These are phyloP conservation scores for Babyrousa celebensis DNA, from an alignment of 2,797 vertebrate species.

Conservation along the genomic window DNA sequence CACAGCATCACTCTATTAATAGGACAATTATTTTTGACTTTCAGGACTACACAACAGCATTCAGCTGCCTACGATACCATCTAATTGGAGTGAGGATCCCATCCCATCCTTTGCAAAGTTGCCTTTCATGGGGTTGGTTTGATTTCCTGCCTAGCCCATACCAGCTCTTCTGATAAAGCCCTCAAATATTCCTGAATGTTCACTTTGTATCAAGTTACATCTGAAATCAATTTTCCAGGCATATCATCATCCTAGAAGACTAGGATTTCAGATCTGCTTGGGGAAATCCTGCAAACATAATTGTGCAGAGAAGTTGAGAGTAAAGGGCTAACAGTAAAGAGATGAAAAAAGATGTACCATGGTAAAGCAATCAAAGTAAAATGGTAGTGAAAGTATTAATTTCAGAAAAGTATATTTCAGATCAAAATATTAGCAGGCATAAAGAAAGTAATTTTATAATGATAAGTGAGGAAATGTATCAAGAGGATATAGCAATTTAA, in stretches of 20 bases:
- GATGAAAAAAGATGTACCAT: neutral
- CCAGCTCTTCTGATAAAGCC: conserved; percentile 26
- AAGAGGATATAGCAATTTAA: conserved; percentile 44
- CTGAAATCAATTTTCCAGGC: neutral
- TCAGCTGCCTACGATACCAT: neutral
- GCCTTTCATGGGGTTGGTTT: neutral
- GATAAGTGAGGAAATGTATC: neutral
- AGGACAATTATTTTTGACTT: neutral
- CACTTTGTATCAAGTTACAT: neutral
- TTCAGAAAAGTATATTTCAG: conserved; percentile 43
- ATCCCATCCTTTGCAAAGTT: neutral
- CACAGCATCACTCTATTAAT: neutral
- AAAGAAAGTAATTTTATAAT: conserved; percentile 7
- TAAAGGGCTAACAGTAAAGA: neutral
- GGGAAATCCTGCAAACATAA: conserved; percentile 4
- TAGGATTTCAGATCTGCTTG: neutral
- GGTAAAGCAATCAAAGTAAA: conserved; percentile 31
- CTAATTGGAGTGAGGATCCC: neutral
- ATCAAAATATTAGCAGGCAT: neutral
- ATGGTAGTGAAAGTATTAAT: neutral
- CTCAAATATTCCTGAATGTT: neutral
- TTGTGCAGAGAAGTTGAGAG: neutral
- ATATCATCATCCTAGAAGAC: neutral
- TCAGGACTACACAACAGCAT: neutral
- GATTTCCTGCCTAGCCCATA: neutral